Evolutionary conservation across 2,113 vertebrate genomes (phyloP).

Genomic region (Edolisoma coerulescens): DNA sequence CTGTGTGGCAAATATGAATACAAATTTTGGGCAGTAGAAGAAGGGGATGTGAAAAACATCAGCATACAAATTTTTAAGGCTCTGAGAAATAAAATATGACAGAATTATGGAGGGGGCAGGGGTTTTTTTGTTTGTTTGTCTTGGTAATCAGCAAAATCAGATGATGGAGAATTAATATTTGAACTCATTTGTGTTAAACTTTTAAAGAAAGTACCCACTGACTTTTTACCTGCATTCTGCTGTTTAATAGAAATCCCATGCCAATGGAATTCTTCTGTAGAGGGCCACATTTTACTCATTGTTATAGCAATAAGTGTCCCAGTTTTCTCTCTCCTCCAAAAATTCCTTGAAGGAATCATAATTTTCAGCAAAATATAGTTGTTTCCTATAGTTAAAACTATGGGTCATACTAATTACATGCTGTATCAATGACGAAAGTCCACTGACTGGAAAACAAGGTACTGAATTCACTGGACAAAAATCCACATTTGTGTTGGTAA

Average conservation of each 20-base stretch:
- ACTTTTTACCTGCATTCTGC: neutral
- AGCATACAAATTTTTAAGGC: neutral
- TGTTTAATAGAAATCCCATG: neutral
- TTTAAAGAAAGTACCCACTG: neutral
- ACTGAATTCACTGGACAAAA: neutral
- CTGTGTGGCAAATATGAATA: neutral
- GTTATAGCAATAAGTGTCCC: neutral
- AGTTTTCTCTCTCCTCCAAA: neutral
- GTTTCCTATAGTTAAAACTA: neutral
- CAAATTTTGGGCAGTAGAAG: neutral
- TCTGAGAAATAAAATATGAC: neutral
- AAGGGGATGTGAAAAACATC: neutral
- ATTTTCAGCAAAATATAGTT: neutral
- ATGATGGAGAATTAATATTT: neutral
- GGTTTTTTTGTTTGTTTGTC: neutral
- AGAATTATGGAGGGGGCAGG: fast-evolving
- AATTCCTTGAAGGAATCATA: neutral
- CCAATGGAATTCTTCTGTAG: neutral
- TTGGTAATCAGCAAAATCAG: neutral
- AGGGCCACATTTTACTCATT: neutral
- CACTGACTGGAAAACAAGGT: neutral
- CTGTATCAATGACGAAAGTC: neutral
- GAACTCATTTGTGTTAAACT: neutral
- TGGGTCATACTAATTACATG: neutral
- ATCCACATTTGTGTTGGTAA: neutral